Evolutionary conservation across 1,140 invertebrate genomes (phyloP), one percentile per base, ranked within the genome.

Genomic region (Rhizoglyphus robini): DNA sequence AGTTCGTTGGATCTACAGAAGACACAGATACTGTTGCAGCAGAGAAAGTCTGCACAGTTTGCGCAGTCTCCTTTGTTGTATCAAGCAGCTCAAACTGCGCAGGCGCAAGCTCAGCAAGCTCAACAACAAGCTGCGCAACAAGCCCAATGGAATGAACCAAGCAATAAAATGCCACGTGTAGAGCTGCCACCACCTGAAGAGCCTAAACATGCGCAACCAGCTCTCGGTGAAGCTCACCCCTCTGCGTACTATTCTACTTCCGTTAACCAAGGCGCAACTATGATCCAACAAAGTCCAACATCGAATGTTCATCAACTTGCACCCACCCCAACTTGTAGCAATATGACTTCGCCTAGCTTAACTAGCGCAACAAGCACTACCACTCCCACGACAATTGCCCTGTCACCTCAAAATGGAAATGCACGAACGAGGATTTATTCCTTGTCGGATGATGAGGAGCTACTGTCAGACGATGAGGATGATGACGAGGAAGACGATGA

Each of bases 401-500:
- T 54, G 15, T 54, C 51, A 20, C 51, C 51, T 11, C 51, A 54
- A 32, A 54, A 54, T 54, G 51, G 27, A 34, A 30, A 3, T 60
- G 15, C 2, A 34, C 58, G 58, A 46, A 4, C 58, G 29, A 29
- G 58, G 2, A 29, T 60, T 23, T 60, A 60, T 46, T 60, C 58
- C 1, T 27, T 60, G 3, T 60, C 58, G 3, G 58, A 60, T 60
- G 58, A 60, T 60, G 58, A 60, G 36, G 58, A 60, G 36, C 27
- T 60, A 30, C 27, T 15, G 15, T 23, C 15, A n/a, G 58, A 34
- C 27, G 27, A 60, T 32, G 58, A 32, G n/a, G 54, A 58, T 58
- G 54, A 58, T 58, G 54, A 58, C 29, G 54, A 58, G 2, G 58
- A 60, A 2, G 58, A 60, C 30, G 58, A 60, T 60, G 58, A 60